Conservation (phyloP, 2,797 vertebrate genomes). For the Lepidocolaptes lacrymiger region DNA sequence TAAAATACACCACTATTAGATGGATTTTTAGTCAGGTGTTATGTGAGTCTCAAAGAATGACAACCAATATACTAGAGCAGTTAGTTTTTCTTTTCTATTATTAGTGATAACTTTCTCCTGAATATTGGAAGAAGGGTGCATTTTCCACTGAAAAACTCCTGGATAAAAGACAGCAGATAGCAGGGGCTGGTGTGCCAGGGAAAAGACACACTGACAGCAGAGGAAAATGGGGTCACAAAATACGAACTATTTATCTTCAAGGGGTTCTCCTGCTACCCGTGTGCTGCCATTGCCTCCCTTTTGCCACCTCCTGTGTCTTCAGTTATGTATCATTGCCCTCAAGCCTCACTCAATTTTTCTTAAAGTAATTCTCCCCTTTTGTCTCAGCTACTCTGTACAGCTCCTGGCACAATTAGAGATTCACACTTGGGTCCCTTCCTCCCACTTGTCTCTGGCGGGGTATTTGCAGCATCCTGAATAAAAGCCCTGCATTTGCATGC, state of each 20-base stretch:
- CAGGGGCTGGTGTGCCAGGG: background rate
- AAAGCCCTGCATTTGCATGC: background rate
- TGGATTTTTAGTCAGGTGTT: conserved; percentile 52
- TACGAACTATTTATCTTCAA: background rate
- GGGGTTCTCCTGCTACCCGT: background rate
- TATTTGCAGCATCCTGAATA: background rate
- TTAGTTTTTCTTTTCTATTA: conserved; percentile 14
- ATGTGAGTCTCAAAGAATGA: background rate
- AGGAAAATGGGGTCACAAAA: background rate
- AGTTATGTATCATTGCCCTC: background rate
- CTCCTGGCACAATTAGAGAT: background rate
- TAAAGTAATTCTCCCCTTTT: background rate
- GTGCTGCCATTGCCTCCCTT: background rate
- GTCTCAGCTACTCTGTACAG: background rate
- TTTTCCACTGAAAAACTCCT: background rate
- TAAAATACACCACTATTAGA: background rate
- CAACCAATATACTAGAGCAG: background rate
- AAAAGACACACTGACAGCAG: background rate
- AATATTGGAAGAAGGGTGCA: background rate
- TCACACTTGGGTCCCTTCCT: background rate
- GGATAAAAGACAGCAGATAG: background rate
- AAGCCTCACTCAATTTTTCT: background rate
- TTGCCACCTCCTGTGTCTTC: background rate
- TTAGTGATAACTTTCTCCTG: background rate
- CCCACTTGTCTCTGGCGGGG: background rate